Evolutionary conservation across 2,888 invertebrate genomes (phyloP).

Genomic region (Hanleya hanleyi): DNA sequence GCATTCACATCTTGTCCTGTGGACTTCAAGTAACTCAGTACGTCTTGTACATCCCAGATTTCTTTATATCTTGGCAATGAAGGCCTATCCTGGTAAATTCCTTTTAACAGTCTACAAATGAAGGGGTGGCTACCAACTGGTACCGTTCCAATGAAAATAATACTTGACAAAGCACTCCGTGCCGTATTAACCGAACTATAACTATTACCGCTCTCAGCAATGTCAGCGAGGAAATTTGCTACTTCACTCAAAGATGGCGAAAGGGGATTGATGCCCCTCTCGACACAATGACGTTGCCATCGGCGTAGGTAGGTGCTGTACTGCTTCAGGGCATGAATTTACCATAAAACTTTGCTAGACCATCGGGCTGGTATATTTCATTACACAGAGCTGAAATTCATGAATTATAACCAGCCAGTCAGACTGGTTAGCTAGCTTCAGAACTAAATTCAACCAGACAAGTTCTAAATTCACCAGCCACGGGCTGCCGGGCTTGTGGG

Average conservation of each 20-base stretch:
- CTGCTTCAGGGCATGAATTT: too few relatives aligned
- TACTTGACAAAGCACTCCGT: neutral
- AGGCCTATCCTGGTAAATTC: neutral
- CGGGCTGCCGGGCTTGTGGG: too few relatives aligned
- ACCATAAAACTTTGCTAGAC: too few relatives aligned
- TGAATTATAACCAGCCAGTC: too few relatives aligned
- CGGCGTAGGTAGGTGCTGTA: neutral
- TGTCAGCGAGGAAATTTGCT: neutral
- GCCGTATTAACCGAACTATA: constrained; percentile 4
- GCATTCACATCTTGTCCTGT: neutral
- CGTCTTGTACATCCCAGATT: neutral
- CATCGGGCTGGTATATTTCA: neutral
- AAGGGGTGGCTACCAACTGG: neutral
- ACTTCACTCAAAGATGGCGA: neutral
- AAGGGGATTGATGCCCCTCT: neutral
- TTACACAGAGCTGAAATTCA: neutral
- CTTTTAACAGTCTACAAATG: neutral
- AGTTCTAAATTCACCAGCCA: too few relatives aligned
- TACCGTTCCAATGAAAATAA: neutral
- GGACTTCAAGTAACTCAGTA: neutral
- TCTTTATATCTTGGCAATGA: neutral
- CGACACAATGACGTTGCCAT: neutral
- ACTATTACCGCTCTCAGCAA: neutral
- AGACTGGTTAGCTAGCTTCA: too few relatives aligned
- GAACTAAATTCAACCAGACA: too few relatives aligned